Evolutionary conservation across 2,113 vertebrate species (phyloP), one percentile per base, ranked within the genome.

Genomic region (Myotis lucifugus): DNA sequence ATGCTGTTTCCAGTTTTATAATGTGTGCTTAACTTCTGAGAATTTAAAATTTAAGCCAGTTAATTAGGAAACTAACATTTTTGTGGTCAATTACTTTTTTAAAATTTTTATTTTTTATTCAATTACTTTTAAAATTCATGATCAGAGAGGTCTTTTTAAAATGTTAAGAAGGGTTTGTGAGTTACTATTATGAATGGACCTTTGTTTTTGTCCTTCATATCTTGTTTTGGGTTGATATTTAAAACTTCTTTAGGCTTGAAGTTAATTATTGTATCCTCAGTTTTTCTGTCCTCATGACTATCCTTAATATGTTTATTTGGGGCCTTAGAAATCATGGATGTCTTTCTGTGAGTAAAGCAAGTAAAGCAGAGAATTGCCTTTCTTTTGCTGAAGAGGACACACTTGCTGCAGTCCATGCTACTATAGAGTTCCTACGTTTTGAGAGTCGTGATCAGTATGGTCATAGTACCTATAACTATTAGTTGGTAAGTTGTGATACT

Each of bases 21-120:
- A 5, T 32, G 2, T 89, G n/a, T 90, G 34, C 23, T 88, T 88
- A 90, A 85, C 64, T 54, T 91, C 11, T 69, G 61, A 40, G 40
- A 91, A 90, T 87, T 90, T 88, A 27, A 69, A 88, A n/a, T 82
- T 85, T 85, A 85, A 93, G 21, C 11, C 27, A 92, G 15, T 66
- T 92, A 79, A 86, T 91, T 93, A 87, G 76, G 8, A 13, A 19
- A 1, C 61, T 90, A 78, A 92, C 32, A 67, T 93, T 91, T 85
- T 79, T 85, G 64, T 90, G 54, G 21, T 84, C 37, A 29, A 0
- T 91, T 83, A 42, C 18, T 61, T 88, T 79, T 42, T 42, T 42
- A 6, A 42, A 37, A 42, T 42, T 42, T 42, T 42, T 7, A 42
- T 42, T 42, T 42, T 42, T 42, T 42, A 42, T 42, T 84, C 37